Percentiles rank a stretch among this genome's conserved stretches.
These are phyloP conservation scores for Pristionchus exspectatus DNA, from an alignment of 2,888 invertebrate genomes.

Conservation along the genomic window DNA sequence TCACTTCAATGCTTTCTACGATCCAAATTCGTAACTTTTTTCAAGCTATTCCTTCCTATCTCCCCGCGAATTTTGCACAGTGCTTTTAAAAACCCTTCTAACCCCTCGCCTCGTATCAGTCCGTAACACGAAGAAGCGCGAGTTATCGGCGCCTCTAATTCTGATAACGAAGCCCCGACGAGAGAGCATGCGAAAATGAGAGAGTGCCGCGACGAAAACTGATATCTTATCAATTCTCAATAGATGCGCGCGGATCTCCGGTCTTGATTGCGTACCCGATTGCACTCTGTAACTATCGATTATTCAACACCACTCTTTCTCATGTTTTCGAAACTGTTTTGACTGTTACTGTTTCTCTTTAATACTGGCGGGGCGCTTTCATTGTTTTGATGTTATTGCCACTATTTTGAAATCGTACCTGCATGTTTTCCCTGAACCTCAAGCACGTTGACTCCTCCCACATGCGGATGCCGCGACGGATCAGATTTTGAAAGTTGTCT, in stretches of 20 bases:
- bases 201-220: background rate
- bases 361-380: background rate
- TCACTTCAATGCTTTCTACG: background rate
- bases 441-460: constrained; percentile 78
- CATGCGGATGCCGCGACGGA: constrained; percentile 77
- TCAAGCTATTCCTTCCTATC: no score
- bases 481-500: constrained; percentile 78
- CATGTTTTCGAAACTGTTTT: background rate
- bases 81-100: background rate
- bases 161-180: background rate
- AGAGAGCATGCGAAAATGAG: constrained; percentile 3
- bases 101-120: background rate
- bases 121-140: background rate
- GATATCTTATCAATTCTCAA: constrained; percentile 30
- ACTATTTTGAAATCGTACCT: no score
- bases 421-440: constrained; percentile 76
- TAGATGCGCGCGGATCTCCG: background rate
- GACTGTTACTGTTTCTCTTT: background rate
- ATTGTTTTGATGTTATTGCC: background rate
- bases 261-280: background rate
- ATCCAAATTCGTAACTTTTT: no score
- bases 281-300: background rate
- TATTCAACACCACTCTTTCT: background rate
- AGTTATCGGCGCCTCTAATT: background rate
- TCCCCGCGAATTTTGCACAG: no score